Evolutionary conservation across 2,113 vertebrate species (phyloP), one percentile per base, ranked within the genome.

Genomic region (Penelope pileata): DNA sequence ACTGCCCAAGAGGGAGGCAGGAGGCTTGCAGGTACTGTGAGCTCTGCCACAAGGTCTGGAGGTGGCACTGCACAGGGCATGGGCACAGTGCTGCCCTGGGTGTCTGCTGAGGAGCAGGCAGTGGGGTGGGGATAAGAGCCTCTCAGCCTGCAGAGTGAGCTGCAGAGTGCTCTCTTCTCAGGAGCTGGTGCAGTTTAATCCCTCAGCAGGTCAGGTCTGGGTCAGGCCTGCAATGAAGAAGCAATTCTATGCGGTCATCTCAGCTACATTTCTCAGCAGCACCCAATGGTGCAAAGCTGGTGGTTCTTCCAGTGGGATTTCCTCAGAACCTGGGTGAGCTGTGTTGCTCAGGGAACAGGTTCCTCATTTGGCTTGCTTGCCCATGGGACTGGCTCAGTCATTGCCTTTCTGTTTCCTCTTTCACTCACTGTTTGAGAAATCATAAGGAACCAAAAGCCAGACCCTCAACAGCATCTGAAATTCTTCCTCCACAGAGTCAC

Each of bases 401-500:
- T 67, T 76, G 56, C 47, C 56, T 76, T 85, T 78, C 48, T 83
- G 12, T 53, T 94, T 59, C 69, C 29, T 58, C 19, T 90, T 68
- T 58, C 34, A 24, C 34, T 58, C 68, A 29, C 53, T 50, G n/a
- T 72, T 64, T 34, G 21, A 34, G 29, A 80, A 29, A 7, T 8
- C 3, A 0, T 1, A 0, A n/a, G 42, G 36, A 7, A 80, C 48
- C 42, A 76, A 77, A 74, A 58, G 29, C 48, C 63, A 86, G 45
- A 79, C 50, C 27, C 6, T 59, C 27, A 93, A 18, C 78, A 54
- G 50, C 68, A 62, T 38, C n/a, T 88, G 75, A 19, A 93, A 91
- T 95, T 36, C 2, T 97, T 94, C 95, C 54, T 94, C 86, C 53
- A 30, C 96, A 99, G 99, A 99, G 95, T 98, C 98, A 8, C 98